Percentiles rank a stretch among this genome's conserved stretches.
Conservation (phyloP, 2,888 invertebrate species). For the Lypha dubia region DNA sequence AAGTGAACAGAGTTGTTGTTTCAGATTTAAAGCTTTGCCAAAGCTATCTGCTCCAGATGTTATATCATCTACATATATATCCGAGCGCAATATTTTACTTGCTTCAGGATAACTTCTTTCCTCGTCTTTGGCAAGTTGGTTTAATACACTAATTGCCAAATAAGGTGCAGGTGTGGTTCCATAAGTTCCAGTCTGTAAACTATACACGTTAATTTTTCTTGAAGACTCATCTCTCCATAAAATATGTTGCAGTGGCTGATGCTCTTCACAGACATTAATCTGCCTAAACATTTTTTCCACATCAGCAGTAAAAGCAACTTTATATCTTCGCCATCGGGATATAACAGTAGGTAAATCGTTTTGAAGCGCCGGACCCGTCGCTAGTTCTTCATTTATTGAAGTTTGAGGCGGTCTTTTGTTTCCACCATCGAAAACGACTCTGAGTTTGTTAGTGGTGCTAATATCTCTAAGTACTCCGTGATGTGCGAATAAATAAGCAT, state of each 20-base stretch:
- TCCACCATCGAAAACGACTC: conserved; percentile 34
- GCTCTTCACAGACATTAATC: conserved; percentile 40
- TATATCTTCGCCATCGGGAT: conserved; percentile 43
- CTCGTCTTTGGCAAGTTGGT: conserved; percentile 50
- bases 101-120: conserved; percentile 26
- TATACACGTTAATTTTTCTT: conserved; percentile 28
- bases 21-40: not conserved
- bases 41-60: conserved; percentile 30
- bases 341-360: conserved; percentile 43
- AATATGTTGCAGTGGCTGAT: conserved; percentile 41
- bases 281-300: conserved; percentile 61
- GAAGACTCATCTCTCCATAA: conserved; percentile 32
- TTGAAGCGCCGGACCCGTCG: conserved; percentile 46
- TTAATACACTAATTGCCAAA: conserved; percentile 47
- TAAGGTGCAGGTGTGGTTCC: conserved; percentile 47
- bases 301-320: conserved; percentile 48
- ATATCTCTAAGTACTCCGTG: conserved; percentile 57
- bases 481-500: conserved; percentile 50
- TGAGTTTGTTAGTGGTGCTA: conserved; percentile 51
- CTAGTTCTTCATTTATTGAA: conserved; percentile 47
- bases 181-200: conserved; percentile 13
- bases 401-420: conserved; percentile 21
- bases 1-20: not conserved
- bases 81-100: conserved; percentile 23
- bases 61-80: conserved; percentile 40